Conservation (phyloP, 2,888 invertebrate species). For the Mactromeris polynyma region DNA sequence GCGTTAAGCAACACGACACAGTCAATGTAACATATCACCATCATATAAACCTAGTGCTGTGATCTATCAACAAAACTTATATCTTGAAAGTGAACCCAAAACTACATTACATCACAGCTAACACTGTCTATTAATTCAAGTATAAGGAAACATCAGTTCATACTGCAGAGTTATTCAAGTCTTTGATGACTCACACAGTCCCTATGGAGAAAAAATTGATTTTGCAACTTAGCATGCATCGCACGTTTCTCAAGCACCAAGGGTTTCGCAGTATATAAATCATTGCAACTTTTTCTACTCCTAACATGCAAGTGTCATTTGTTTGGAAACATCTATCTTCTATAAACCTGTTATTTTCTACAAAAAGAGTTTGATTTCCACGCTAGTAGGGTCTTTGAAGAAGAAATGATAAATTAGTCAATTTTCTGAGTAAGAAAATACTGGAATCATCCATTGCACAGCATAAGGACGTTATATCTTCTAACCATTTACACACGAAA, state of each 20-base stretch:
- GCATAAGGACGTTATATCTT: too few species aligned
- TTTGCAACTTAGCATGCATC: constrained; percentile 14
- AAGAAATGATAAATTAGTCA: neutral
- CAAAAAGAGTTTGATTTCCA: neutral
- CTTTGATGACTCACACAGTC: constrained; percentile 19
- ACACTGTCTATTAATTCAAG: neutral
- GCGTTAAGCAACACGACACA: neutral
- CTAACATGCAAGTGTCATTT: neutral
- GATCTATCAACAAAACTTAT: neutral
- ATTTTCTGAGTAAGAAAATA: too few species aligned
- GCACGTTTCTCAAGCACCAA: neutral
- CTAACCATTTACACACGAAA: too few species aligned
- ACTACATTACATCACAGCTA: neutral
- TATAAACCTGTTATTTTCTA: neutral
- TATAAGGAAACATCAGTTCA: neutral
- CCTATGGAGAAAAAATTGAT: constrained; percentile 13
- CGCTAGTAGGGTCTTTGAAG: neutral
- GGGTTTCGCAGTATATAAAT: constrained; percentile 1
- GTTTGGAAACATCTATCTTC: neutral
- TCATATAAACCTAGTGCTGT: neutral
- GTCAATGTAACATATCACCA: neutral
- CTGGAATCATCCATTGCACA: too few species aligned
- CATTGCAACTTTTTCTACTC: neutral
- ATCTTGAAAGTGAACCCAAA: neutral
- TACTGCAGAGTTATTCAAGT: constrained; percentile 28